Base-by-base conservation (phyloP, 2,888 invertebrate genomes). In the Onchidella celtica region DNA sequence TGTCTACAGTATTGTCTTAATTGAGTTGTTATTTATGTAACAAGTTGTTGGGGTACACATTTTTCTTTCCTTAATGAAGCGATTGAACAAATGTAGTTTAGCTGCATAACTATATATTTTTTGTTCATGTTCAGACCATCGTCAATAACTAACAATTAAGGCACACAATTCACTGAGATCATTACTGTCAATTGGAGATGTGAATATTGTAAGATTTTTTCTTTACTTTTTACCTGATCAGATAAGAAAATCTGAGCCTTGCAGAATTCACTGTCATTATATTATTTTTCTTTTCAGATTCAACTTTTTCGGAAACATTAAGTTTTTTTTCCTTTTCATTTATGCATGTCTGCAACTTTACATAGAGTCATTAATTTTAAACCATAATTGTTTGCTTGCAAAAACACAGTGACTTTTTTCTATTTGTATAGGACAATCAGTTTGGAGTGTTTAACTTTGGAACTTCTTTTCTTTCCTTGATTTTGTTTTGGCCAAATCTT, bases 231-330 rank as follows among this genome's bases (percentile, higher is more conserved):
- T 47, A 17, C 17, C 47, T 47, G 47, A 11, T 47, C 47, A 11
- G 47, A 11, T 47, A 47, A 47, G 47, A 9, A 47, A 17, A 11
- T 47, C 17, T 47, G 47, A 47, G 47, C 11, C 47, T 11, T 6
- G 47, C 17, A n/a, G 21, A 36, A 38, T 36, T 73, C 34, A 73
- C 38, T 11, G 36, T 34, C 57, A 29, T 72, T 55, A n/a, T 38
- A n/a, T 70, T 61, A 21, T n/a, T 79, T 72, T 63, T 70, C 63
- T 72, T 79, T 70, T 79, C 61, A 70, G 61, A 79, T 79, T 61
- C 69, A 79, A 61, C 59, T 63, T 72, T 69, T 69, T 61, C 57
- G 77, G 79, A 79, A 61, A 70, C 70, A 68, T 47, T 70, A 66
- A 73, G 65, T 55, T 73, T 73, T 65, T 47, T 4, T 65, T 47